Evolutionary conservation across 2,888 invertebrate species (phyloP).

Genomic region (Dorcus hopei): DNA sequence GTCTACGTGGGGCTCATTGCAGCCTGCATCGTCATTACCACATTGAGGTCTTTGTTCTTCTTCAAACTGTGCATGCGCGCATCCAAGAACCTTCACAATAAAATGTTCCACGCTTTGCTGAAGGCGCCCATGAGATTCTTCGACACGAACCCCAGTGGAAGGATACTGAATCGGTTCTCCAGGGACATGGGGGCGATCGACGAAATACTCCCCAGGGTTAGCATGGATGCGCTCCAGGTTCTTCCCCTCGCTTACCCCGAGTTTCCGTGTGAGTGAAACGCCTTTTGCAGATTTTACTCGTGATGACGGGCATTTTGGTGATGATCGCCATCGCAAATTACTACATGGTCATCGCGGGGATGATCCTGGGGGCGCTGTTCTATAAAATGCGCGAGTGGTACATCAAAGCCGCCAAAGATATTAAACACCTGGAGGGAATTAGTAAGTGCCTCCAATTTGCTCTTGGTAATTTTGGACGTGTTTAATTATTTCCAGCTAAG

Average conservation of each 20-base stretch:
- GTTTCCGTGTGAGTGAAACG: too few species aligned
- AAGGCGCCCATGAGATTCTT: constrained; percentile 80
- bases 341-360: constrained; percentile 60
- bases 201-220: constrained; percentile 54
- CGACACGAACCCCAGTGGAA: constrained; percentile 76
- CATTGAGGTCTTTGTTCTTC: constrained; percentile 32
- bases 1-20: constrained; percentile 60
- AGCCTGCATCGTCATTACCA: constrained; percentile 59
- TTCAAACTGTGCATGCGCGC: constrained; percentile 68
- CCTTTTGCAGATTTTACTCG: constrained; percentile 54
- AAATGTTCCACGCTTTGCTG: constrained; percentile 76
- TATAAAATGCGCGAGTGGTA: constrained; percentile 62
- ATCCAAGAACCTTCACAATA: constrained; percentile 72
- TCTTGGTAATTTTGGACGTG: background rate
- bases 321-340: constrained; percentile 68
- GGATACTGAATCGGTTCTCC: constrained; percentile 19
- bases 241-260: background rate
- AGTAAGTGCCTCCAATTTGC: constrained; percentile 39
- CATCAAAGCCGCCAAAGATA: constrained; percentile 64
- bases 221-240: constrained; percentile 56
- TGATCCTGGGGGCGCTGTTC: constrained; percentile 62
- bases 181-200: constrained; percentile 69
- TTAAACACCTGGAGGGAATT: constrained; percentile 61
- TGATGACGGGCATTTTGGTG: constrained; percentile 65
- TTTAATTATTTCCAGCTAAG: constrained; percentile 56